phyloP scores from a whole-genome alignment of 2,113 vertebrate genomes.

The Mobula hypostoma region DNA sequence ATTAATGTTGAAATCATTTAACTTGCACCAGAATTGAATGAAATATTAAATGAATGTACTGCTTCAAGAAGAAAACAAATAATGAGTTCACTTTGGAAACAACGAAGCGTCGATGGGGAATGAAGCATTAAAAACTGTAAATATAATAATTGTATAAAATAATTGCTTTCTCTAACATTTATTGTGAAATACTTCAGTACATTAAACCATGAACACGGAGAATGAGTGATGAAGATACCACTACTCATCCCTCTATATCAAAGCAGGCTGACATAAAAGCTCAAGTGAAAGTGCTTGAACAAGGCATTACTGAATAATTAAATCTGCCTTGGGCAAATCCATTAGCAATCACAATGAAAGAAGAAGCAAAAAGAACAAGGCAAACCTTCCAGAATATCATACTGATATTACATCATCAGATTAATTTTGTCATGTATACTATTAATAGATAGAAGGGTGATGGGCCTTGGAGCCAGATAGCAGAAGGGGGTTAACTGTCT shows the following conservation, averaged over 20 bases:
- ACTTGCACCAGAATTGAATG: neutral
- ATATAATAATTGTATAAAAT: neutral
- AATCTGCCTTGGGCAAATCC: neutral
- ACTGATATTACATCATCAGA: neutral
- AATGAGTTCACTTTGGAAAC: neutral
- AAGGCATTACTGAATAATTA: constrained; percentile 26
- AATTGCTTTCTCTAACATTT: neutral
- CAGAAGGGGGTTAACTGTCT: neutral
- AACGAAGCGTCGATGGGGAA: neutral
- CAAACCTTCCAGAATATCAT: neutral
- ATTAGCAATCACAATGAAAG: neutral
- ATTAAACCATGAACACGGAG: neutral
- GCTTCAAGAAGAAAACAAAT: neutral
- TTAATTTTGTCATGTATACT: neutral
- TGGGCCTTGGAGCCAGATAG: neutral
- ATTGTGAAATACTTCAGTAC: neutral
- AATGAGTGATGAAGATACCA: neutral
- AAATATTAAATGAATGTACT: neutral
- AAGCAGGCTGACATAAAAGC: neutral
- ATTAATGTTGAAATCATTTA: neutral
- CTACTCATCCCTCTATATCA: neutral
- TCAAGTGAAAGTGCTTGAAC: neutral
- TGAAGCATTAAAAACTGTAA: neutral
- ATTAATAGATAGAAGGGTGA: neutral
- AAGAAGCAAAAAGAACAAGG: neutral